Evolutionary conservation across 2,797 vertebrate genomes (phyloP).

Genomic region (Neopelma chrysocephalum): DNA sequence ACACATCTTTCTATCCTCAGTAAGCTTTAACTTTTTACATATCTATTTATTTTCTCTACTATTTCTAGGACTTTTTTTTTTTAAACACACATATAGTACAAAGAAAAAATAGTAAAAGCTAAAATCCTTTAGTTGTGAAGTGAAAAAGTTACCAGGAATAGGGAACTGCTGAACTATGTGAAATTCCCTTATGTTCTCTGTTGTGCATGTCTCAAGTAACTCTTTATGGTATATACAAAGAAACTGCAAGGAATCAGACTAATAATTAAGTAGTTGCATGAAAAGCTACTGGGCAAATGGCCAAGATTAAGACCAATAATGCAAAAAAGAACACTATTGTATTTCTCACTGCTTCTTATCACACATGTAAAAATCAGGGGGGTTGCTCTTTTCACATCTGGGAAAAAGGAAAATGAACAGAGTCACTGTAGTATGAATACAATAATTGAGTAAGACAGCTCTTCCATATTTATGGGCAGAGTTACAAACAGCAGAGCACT

Average conservation of each 20-base stretch:
- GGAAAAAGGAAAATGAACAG: neutral
- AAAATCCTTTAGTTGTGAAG: neutral
- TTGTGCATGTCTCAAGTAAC: neutral
- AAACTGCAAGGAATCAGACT: neutral
- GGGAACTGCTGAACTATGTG: neutral
- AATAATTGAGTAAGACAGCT: neutral
- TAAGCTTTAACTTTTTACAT: neutral
- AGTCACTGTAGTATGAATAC: neutral
- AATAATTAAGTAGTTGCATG: neutral
- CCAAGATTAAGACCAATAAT: neutral
- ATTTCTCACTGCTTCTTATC: neutral
- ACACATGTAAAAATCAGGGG: neutral
- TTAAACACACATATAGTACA: neutral
- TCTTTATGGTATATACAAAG: neutral
- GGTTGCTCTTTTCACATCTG: neutral
- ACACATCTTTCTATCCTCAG: neutral
- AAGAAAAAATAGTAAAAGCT: neutral
- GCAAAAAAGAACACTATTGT: neutral
- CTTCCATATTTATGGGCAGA: neutral
- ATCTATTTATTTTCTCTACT: neutral
- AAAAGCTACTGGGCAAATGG: neutral
- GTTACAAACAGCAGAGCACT: neutral
- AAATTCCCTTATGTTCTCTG: neutral
- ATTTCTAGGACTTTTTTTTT: neutral
- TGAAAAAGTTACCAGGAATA: neutral